These are phyloP conservation scores for Willisornis vidua DNA, from an alignment of 2,113 vertebrate genomes.

Conservation along the genomic window DNA sequence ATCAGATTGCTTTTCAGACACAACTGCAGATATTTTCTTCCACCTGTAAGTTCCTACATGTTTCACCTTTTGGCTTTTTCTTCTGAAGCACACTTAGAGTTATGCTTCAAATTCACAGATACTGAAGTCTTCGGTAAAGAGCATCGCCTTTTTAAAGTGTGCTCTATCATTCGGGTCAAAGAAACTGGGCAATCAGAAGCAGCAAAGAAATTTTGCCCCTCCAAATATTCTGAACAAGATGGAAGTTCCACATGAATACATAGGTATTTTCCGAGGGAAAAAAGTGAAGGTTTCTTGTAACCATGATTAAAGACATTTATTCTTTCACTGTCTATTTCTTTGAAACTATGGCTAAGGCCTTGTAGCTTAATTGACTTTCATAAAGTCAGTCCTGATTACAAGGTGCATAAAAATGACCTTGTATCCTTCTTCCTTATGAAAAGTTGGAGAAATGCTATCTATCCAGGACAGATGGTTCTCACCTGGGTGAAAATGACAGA, in stretches of 20 bases:
- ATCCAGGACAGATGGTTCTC: conserved; percentile 58
- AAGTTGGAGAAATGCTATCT: conserved; percentile 48
- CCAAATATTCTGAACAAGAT: neutral
- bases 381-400: conserved; percentile 24
- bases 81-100: neutral
- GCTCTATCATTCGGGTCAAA: neutral
- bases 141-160: neutral
- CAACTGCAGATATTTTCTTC: neutral
- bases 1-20: neutral
- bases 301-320: neutral
- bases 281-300: neutral
- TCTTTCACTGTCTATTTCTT: neutral
- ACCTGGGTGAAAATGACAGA: conserved; percentile 55
- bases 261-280: neutral
- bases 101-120: neutral
- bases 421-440: conserved; percentile 7
- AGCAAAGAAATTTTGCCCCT: neutral
- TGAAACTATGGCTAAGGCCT: neutral
- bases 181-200: neutral
- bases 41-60: neutral
- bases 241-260: neutral
- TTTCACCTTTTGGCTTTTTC: neutral
- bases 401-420: conserved; percentile 48
- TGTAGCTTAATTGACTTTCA: conserved; percentile 38
- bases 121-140: neutral